These are phyloP conservation scores for Cairina moschata DNA, from an alignment of 2,113 vertebrate genomes.

Conservation along the genomic window DNA sequence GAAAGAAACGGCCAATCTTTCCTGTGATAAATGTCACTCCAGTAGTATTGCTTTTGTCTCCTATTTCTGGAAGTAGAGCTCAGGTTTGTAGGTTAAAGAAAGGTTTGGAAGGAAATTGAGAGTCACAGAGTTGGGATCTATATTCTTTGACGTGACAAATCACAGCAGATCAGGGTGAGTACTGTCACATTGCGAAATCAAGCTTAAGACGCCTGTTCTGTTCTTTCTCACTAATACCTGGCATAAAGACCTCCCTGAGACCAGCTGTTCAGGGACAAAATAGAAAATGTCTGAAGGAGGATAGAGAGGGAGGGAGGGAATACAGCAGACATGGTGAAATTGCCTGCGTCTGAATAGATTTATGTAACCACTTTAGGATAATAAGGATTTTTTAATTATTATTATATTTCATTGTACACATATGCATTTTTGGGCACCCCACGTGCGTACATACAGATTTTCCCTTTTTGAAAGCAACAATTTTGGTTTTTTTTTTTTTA, in stretches of 20 bases:
- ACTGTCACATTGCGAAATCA: conserved; percentile 5
- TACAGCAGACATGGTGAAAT: background rate
- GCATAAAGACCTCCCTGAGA: background rate
- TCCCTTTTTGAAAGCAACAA: background rate
- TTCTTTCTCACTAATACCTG: background rate
- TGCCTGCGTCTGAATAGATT: background rate
- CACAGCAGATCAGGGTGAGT: background rate
- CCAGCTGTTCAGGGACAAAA: background rate
- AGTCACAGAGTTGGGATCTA: background rate
- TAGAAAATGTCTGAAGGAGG: background rate
- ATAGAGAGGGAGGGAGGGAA: background rate
- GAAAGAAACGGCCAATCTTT: background rate
- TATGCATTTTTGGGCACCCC: background rate
- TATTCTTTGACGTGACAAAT: background rate
- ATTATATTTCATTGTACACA: background rate
- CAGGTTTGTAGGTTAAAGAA: background rate
- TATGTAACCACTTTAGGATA: background rate
- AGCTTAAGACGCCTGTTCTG: background rate
- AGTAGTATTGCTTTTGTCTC: conserved; percentile 2
- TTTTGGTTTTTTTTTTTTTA: too few species aligned
- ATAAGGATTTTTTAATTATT: background rate
- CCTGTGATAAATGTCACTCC: conserved; percentile 1
- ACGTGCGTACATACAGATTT: accelerated
- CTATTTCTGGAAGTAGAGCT: conserved; percentile 15
- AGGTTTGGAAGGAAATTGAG: background rate